Percentiles rank a stretch among this genome's conserved stretches.
phyloP scores from a whole-genome alignment of 2,113 vertebrate genomes.

The Pionites leucogaster region DNA sequence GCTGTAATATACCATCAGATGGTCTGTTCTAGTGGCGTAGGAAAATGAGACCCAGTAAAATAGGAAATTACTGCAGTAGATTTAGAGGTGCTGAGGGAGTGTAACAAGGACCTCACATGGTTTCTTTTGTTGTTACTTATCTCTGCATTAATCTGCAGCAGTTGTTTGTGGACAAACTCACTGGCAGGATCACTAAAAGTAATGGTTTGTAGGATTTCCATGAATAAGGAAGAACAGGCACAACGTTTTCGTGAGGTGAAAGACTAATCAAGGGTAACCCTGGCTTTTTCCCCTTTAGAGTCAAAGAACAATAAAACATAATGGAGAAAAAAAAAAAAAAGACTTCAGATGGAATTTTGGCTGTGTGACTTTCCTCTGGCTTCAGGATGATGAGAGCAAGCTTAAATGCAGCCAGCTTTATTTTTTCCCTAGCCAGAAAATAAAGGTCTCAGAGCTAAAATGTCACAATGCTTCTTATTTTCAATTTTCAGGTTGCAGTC shows the following conservation, averaged over 20 bases:
- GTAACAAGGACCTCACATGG: accelerated
- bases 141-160: not conserved
- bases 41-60: accelerated
- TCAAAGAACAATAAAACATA: conserved; percentile 60
- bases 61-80: accelerated
- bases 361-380: conserved; percentile 26
- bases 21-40: not conserved
- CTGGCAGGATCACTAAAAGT: not conserved
- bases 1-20: accelerated
- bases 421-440: conserved; percentile 64
- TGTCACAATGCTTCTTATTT: conserved; percentile 76
- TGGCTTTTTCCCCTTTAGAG: conserved; percentile 41
- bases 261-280: not conserved
- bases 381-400: conserved; percentile 58
- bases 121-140: not conserved
- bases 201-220: not conserved
- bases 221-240: not conserved
- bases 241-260: conserved; percentile 5
- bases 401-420: conserved; percentile 33
- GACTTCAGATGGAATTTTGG: conserved; percentile 66
- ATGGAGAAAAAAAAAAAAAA: not conserved
- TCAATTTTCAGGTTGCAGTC: conserved; percentile 66
- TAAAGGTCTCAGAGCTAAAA: conserved; percentile 74
- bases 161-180: not conserved
- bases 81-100: not conserved